Evolutionary conservation across 2,113 vertebrate species (phyloP).

Genomic region (Tragulus kanchil): DNA sequence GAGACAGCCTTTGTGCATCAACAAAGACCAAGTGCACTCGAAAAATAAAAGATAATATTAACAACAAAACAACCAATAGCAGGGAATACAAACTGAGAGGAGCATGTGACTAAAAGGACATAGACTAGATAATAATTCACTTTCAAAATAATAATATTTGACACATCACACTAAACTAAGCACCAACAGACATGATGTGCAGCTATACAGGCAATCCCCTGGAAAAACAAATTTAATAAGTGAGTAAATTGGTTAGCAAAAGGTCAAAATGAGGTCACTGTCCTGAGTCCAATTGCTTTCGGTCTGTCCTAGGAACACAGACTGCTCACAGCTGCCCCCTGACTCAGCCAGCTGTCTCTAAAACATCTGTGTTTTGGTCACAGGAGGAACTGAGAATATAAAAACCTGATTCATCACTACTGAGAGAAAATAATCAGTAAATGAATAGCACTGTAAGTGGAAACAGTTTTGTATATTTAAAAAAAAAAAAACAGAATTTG

Average conservation of each 20-base stretch:
- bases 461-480: not conserved
- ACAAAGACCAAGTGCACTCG: not conserved
- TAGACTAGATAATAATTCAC: not conserved
- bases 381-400: not conserved
- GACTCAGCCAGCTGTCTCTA: conserved; percentile 46
- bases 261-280: conserved; percentile 42
- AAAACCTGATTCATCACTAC: not conserved
- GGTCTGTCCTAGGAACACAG: conserved; percentile 2
- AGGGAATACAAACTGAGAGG: not conserved
- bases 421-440: not conserved
- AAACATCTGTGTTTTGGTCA: conserved; percentile 66
- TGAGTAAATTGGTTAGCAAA: conserved; percentile 44
- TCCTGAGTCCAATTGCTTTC: conserved; percentile 7
- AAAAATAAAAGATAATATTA: not conserved
- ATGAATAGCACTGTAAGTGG: not conserved
- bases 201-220: not conserved
- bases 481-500: not conserved
- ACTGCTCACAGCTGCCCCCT: conserved; percentile 38
- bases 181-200: not conserved
- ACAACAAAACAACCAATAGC: not conserved
- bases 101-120: not conserved
- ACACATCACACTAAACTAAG: not conserved
- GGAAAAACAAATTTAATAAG: conserved; percentile 53
- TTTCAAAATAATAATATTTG: not conserved
- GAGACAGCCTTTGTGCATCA: not conserved